A percentile compares a stretch with the other conserved stretches of the same genome.
Conservation (phyloP, 2,113 vertebrate genomes). For the Megatriorchis doriae region DNA sequence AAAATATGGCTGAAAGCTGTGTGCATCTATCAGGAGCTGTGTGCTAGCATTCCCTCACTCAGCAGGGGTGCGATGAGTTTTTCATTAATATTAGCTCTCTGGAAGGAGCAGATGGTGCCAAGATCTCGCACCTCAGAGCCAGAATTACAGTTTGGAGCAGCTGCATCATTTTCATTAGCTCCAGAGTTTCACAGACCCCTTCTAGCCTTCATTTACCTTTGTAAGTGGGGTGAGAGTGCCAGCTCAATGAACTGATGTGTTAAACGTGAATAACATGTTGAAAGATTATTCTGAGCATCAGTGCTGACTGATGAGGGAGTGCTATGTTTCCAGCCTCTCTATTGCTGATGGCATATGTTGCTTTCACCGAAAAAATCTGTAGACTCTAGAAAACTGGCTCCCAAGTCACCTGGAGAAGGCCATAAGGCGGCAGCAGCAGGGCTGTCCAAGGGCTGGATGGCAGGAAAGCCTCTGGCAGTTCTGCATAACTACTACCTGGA, state of each 20-base stretch:
- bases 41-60: neutral
- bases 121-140: slow-evolving; percentile 17
- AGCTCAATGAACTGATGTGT: slow-evolving; percentile 31
- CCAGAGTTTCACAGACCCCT: neutral
- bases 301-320: slow-evolving; percentile 1
- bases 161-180: slow-evolving; percentile 5
- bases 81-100: slow-evolving; percentile 44
- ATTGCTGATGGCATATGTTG: neutral
- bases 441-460: neutral
- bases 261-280: slow-evolving; percentile 1
- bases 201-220: slow-evolving; percentile 28
- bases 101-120: slow-evolving; percentile 38
- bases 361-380: neutral
- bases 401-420: neutral
- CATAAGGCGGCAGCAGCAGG: neutral
- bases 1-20: neutral
- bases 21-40: neutral
- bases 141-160: slow-evolving; percentile 16
- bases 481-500: accelerated
- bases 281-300: neutral
- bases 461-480: neutral
- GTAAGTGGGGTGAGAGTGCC: neutral
- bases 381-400: neutral
- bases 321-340: neutral
- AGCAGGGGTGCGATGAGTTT: slow-evolving; percentile 28